Evolutionary conservation across 2,888 invertebrate species (phyloP).

Genomic region (Rhagonycha fulva): DNA sequence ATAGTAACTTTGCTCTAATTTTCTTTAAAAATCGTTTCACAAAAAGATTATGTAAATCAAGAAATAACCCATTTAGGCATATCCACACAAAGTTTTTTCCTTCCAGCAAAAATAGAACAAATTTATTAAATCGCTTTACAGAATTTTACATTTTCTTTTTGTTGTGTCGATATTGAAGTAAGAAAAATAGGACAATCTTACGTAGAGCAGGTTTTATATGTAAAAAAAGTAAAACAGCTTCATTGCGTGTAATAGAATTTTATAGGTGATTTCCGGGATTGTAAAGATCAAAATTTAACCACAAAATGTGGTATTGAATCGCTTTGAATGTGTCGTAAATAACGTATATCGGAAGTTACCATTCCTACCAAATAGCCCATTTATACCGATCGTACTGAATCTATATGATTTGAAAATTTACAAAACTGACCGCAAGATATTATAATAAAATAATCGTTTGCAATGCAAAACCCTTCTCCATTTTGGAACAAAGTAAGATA

Average conservation of each 20-base stretch:
- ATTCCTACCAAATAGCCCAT: slow-evolving; percentile 21
- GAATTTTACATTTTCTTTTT: not conserved
- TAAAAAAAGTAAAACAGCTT: slow-evolving; percentile 29
- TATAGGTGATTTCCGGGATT: slow-evolving; percentile 29
- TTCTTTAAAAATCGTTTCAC: slow-evolving; percentile 9
- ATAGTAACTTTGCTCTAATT: not conserved
- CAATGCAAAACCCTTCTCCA: not conserved
- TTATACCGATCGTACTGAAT: slow-evolving; percentile 24
- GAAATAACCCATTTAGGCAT: slow-evolving; percentile 28
- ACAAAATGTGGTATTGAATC: slow-evolving; percentile 23
- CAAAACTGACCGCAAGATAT: slow-evolving; percentile 7
- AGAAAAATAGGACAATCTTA: not conserved
- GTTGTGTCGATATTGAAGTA: not conserved
- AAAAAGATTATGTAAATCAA: slow-evolving; percentile 31
- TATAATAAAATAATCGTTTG: slow-evolving; percentile 6
- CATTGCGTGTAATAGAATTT: slow-evolving; percentile 31
- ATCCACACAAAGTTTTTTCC: slow-evolving; percentile 20
- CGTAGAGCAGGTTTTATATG: slow-evolving; percentile 19
- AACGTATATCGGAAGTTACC: slow-evolving; percentile 26
- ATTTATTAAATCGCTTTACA: slow-evolving; percentile 1
- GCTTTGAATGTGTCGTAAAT: slow-evolving; percentile 22
- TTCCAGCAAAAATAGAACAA: slow-evolving; percentile 9
- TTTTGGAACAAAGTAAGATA: not conserved
- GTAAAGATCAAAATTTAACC: slow-evolving; percentile 30
- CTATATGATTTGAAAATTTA: slow-evolving; percentile 14